Conservation (phyloP, 2,797 vertebrate species). For the Telmatherina bonti region DNA sequence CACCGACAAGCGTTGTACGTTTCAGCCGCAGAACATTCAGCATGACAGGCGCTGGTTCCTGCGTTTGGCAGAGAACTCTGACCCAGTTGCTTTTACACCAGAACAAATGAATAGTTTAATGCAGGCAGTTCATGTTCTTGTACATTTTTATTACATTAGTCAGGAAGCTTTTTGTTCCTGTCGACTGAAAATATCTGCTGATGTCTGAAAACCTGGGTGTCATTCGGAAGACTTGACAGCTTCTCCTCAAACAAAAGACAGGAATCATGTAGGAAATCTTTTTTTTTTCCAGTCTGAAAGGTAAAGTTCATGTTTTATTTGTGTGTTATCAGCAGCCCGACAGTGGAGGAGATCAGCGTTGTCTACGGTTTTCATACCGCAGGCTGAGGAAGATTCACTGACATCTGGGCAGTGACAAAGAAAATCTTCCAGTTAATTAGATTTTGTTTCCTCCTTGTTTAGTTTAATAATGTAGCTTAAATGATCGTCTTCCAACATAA, state of each 20-base stretch:
- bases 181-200: background rate
- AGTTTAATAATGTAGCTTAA: background rate
- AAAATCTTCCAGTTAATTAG: background rate
- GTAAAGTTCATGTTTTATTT: background rate
- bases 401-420: background rate
- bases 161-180: background rate
- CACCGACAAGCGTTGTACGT: background rate
- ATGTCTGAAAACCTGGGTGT: background rate
- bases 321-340: background rate
- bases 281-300: background rate
- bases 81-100: background rate
- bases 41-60: background rate
- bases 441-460: background rate
- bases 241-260: no score
- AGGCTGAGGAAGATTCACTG: background rate
- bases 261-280: background rate
- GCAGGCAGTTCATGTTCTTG: background rate
- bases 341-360: no score
- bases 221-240: background rate
- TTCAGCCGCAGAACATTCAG: background rate
- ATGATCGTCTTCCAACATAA: background rate
- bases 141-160: background rate
- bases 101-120: background rate
- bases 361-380: no score
- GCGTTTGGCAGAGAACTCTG: background rate